phyloP scores from a whole-genome alignment of 2,888 invertebrate species.

The Venustoraphidia nigricollis region DNA sequence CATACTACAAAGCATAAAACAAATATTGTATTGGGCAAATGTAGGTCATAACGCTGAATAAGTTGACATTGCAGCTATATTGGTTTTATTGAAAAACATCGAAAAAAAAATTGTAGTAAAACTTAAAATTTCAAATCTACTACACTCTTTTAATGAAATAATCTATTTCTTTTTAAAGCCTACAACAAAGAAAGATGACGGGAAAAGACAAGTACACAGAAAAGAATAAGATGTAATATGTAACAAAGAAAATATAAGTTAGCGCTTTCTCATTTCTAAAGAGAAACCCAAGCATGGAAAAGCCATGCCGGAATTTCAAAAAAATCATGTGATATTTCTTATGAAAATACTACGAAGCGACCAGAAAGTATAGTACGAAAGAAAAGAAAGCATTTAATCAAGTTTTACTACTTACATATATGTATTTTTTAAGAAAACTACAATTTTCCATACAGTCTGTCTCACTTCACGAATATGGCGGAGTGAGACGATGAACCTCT shows the following conservation, averaged over 20 bases:
- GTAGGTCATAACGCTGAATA: no score
- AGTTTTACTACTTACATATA: no score
- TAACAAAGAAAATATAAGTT: constrained; percentile 7
- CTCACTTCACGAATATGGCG: constrained; percentile 7
- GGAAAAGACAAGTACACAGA: constrained; percentile 4
- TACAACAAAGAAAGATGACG: constrained; percentile 6
- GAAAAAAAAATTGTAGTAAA: no score
- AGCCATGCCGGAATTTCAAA: constrained; percentile 2
- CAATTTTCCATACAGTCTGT: constrained; percentile 5
- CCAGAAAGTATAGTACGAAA: no score
- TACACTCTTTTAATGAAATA: constrained; percentile 4
- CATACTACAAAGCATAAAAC: no score
- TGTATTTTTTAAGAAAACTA: not conserved
- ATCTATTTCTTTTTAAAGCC: constrained; percentile 3
- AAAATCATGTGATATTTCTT: not conserved
- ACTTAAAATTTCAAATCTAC: constrained; percentile 5
- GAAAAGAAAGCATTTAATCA: no score
- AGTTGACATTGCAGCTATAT: no score
- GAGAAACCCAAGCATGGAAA: constrained; percentile 2
- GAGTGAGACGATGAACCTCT: constrained; percentile 6
- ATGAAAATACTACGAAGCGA: no score
- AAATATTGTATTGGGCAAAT: no score
- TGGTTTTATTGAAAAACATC: no score
- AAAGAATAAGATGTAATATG: constrained; percentile 7
- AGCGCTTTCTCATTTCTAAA: constrained; percentile 3